Evolutionary conservation across 2,113 vertebrate genomes (phyloP), one percentile per base, ranked within the genome.

Genomic region (Oceanodroma tethys): DNA sequence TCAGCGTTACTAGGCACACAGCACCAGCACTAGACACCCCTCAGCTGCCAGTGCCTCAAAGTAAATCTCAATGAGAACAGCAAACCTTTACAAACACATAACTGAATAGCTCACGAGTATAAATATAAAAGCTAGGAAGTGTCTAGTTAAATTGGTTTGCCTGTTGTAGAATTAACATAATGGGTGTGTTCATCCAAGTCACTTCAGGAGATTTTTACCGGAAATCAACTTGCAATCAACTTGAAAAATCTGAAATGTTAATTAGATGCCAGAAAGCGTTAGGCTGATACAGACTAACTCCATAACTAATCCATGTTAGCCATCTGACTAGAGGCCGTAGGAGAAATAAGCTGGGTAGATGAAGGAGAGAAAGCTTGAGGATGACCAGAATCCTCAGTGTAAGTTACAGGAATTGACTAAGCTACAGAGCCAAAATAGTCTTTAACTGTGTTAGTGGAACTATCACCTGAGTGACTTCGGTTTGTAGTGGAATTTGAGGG

Each of bases 401-500:
- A 48, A 94, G 6, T 40, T 34, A 30, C 45, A 83, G 32, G 29
- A 90, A 42, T 17, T 30, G 47, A 26, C 66, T 47, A 23, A 56
- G 23, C 55, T 29, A 8, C 16, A 32, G 50, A 68, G 34, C 26
- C 58, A 59, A 36, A 38, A 8, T 1, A 86, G 65, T 6, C 25
- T 45, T 53, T 11, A 88, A 42, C 66, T 0, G 1, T 22, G 76
- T 55, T 9, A 81, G 63, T 4, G 3, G n/a, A 85, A 81, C 78
- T 60, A 63, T 29, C 73, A 79, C 56, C 81, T 17, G 4, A 66
- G 25, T 16, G 12, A 52, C 67, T 65, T 8, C 6, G 9, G 52
- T 85, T 76, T 86, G 89, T 10, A 93, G 63, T 52, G 53, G 91
- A 95, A 71, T 58, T 42, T 27, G 45, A 85, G 74, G 70, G 58